Evolutionary conservation across 2,888 invertebrate genomes (phyloP).

Genomic region (Polymixis lichenea): DNA sequence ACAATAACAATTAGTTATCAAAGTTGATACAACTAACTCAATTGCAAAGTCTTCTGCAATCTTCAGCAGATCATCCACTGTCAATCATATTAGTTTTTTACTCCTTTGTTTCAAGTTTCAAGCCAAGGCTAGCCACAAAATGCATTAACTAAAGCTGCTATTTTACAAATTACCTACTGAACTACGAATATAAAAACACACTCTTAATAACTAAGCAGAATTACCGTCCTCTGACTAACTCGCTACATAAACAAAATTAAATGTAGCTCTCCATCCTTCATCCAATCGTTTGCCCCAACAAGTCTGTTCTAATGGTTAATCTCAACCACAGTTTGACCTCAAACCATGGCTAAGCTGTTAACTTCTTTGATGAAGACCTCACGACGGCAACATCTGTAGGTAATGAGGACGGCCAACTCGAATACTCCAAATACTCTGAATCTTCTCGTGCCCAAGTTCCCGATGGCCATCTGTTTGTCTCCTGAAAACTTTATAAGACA

Average conservation of each 20-base stretch:
- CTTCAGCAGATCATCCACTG: background rate
- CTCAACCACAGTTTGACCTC: conserved; percentile 3
- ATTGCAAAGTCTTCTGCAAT: background rate
- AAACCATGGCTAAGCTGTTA: background rate
- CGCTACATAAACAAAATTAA: background rate
- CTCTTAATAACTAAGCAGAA: background rate
- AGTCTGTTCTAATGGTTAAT: background rate
- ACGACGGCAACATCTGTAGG: conserved; percentile 5
- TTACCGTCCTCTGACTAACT: background rate
- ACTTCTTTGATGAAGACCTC: conserved; percentile 16
- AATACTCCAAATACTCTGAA: background rate
- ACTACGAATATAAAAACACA: background rate
- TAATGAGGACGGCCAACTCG: background rate
- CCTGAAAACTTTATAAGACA: background rate
- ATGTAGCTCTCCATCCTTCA: background rate
- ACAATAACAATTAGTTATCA: too few relatives aligned
- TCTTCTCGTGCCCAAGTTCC: too few relatives aligned
- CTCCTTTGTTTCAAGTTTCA: background rate
- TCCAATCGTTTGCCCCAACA: conserved; percentile 8
- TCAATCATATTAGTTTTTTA: background rate
- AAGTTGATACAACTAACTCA: background rate
- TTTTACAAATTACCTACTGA: background rate
- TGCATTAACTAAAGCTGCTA: background rate
- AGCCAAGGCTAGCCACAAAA: background rate
- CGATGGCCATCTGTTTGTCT: background rate